These are phyloP conservation scores for Streblospio benedicti DNA, from an alignment of 1,140 invertebrate species.

Conservation along the genomic window DNA sequence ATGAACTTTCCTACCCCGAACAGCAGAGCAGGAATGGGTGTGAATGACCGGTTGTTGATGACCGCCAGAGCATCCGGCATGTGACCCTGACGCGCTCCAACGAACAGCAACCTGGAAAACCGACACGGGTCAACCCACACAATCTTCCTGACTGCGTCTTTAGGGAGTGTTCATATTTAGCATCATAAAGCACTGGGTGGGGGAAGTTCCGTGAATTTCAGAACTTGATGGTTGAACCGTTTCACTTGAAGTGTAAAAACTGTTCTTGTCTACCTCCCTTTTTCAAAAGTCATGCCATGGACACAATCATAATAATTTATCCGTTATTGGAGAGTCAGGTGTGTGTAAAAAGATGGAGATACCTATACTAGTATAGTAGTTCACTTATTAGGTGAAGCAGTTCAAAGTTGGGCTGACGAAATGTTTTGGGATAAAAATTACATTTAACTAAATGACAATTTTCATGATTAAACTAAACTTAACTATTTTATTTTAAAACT, in stretches of 20 bases:
- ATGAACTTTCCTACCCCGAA: constrained; percentile 75
- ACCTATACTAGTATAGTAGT: neutral
- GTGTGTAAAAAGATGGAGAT: neutral
- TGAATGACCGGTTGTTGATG: constrained; percentile 78
- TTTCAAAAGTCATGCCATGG: too few relatives aligned
- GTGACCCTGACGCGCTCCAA: constrained; percentile 87
- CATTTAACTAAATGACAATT: neutral
- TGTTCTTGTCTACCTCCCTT: too few relatives aligned
- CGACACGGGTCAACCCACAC: neutral
- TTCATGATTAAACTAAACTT: too few relatives aligned
- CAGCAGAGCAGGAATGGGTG: constrained; percentile 83
- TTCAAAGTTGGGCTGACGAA: neutral
- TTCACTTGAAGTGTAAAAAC: neutral
- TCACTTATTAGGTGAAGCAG: neutral
- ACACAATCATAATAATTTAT: too few relatives aligned
- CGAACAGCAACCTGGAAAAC: constrained; percentile 62
- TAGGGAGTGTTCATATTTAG: neutral
- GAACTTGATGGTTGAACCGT: neutral
- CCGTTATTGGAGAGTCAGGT: neutral
- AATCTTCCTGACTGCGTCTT: neutral
- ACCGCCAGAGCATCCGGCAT: constrained; percentile 91
- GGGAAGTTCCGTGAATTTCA: neutral
- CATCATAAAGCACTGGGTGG: neutral
- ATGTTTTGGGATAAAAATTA: neutral
- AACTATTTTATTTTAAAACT: too few relatives aligned